Base-by-base conservation (phyloP, 2,888 invertebrate species). In the Drosophila kanekoi region DNA sequence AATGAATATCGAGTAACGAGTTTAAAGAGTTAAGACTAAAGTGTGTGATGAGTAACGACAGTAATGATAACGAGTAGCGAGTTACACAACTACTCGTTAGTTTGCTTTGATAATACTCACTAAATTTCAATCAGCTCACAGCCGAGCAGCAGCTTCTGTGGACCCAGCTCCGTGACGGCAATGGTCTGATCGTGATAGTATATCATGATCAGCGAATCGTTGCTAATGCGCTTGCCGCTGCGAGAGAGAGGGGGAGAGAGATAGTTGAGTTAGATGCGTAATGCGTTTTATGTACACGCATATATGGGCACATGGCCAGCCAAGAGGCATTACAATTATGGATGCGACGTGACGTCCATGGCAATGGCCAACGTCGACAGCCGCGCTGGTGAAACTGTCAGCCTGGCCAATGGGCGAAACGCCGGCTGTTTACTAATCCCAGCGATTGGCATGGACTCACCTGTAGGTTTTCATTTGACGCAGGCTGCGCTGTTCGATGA, bases 71-170 rank as follows among this genome's bases (percentile, higher is more conserved):
- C 54, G 35, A 56, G 23, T 48, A 32, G 16, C 37, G 37, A 38
- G 11, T 13, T n/a, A n/a, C n/a, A 8, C 8, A 28, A 6, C 28
- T n/a, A 11, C 18, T 32, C 10, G n/a, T 13, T 8, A 28, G 28
- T 28, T 1, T 20, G 11, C 4, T 43, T 14, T 32, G 16, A 11
- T 9, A 14, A 11, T 89, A 96, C 97, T 96, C 93, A 97, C 97
- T 95, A 95, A 79, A 96, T 96, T 94, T 97, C 97, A 89, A 97
- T 95, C 83, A 97, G 94, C 91, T 96, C 96, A 91, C 97, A 97
- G 89, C 95, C 95, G 52, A 95, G 93, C 65, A 96, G 93, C 83
- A 95, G 92, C 90, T 96, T 96, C 69, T 94, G 94, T 6, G 94
- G 94, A 4, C 95, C 96, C 64, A 97, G 93, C 91, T 97, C 97